phyloP scores from a whole-genome alignment of 2,888 invertebrate genomes.

The Octodonta nipae region DNA sequence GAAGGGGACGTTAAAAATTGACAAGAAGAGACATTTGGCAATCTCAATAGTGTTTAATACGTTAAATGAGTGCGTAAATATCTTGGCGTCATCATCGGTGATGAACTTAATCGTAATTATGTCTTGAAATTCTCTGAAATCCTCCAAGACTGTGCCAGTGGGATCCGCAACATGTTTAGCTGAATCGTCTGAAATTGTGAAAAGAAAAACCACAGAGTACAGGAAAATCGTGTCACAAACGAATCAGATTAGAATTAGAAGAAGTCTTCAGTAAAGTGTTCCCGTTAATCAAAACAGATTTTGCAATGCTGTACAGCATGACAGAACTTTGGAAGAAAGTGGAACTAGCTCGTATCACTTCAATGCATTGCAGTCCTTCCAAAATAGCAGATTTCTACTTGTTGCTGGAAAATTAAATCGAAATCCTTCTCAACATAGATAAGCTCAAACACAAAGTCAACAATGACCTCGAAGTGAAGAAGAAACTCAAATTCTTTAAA shows the following conservation, averaged over 20 bases:
- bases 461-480: conserved; percentile 46
- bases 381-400: conserved; percentile 57
- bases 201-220: no score
- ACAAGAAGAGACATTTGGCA: no score
- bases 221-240: no score
- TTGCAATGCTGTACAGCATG: conserved; percentile 58
- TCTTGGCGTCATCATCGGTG: no score
- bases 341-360: conserved; percentile 49
- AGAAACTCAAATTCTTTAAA: conserved; percentile 43
- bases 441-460: conserved; percentile 48
- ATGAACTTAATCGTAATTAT: no score
- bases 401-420: conserved; percentile 62
- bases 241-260: no score
- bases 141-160: no score
- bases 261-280: conserved; percentile 54
- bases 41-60: no score
- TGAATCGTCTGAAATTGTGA: no score
- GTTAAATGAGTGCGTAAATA: no score
- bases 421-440: conserved; percentile 55
- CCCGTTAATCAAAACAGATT: conserved; percentile 57
- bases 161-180: no score
- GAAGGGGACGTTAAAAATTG: conserved; percentile 4
- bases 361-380: conserved; percentile 50
- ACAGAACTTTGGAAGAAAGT: conserved; percentile 54
- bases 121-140: no score